Evolutionary conservation across 2,113 vertebrate species (phyloP), one percentile per base, ranked within the genome.

Genomic region (Uropsilus gracilis): DNA sequence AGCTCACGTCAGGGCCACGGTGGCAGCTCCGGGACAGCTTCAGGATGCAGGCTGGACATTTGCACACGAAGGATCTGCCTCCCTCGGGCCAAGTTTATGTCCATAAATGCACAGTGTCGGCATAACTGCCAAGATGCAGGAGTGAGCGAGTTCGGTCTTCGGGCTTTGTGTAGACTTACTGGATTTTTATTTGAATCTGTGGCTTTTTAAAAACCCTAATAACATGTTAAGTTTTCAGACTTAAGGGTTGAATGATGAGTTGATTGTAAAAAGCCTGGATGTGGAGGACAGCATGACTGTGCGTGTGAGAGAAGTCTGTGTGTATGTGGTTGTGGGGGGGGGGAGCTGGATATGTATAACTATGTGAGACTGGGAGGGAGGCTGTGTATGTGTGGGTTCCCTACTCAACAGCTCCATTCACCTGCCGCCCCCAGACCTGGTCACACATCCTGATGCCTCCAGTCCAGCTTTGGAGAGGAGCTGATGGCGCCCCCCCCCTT

Each of bases 161-260:
- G 22, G n/a, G 57, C 76, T 95, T 96, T 72, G 96, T 97, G 30
- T 95, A 59, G 61, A 88, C 88, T 76, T 48, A 39, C 69, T 39
- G 90, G 71, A 50, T 20, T 64, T 90, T 77, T 44, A 89, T 96
- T 96, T 93, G 91, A 91, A 81, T 88, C 95, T 91, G 95, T 92
- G 55, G 46, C 48, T 96, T 69, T 69, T 68, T 28, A 26, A 0
- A 24, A 68, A 91, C 93, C 94, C 64, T 94, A 94, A 97, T 97
- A 94, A 84, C 84, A 95, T 85, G 94, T 93, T 93, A 86, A 42
- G 80, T 87, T 97, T 94, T 89, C 78, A 72, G 8, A 88, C 39
- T 82, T 78, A 77, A 94, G 93, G 24, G 55, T 55, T 48, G 66
- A 90, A 63, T 8, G 53, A 72, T 73, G 81, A 82, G 42, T 82